Base-by-base conservation (phyloP, 2,888 invertebrate genomes). In the Acholoe squamosa region DNA sequence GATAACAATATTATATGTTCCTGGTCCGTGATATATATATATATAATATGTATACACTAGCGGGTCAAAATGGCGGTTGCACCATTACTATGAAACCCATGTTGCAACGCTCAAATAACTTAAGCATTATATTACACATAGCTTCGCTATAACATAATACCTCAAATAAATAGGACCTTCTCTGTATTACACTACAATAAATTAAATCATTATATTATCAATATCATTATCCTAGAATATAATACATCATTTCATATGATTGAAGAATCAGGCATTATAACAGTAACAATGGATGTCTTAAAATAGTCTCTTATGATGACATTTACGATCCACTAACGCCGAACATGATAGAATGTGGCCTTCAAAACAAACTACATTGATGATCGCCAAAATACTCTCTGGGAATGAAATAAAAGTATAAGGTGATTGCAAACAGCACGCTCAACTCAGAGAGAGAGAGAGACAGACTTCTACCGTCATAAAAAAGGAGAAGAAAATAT, bases 121-220 rank as follows among this genome's bases (percentile, higher is more conserved):
- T 77, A 90, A 90, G 80, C 77, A 84, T 90, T 90, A 77, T 90
- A 90, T 76, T 90, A 90, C 76, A 77, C 84, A 90, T 90, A 90
- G 80, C 90, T 84, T 77, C 31, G 77, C 80, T 90, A 90, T 80
- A 90, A 90, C 90, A 90, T 90, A 90, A 89, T 67, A 89, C 67
- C 67, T 67, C 52, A 43, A 80, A 90, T 54, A 90, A 80, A 90
- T 56, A 80, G 86, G 86, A 86, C 86, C 86, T 86, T 28, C 54
- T 86, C 86, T 86, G 86, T 28, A 86, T 54, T 86, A 54, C 86
- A 86, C 86, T 86, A 86, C 86, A 86, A 86, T 86, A 86, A 86
- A 86, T 86, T 28, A 86, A 86, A 56, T 86, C 86, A 86, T 86
- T 86, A 86, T 56, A 86, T 86, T 86, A 86, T 86, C 86, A 86